Base-by-base conservation (phyloP, 1,140 invertebrate genomes). In the Cheumatopsyche charites region DNA sequence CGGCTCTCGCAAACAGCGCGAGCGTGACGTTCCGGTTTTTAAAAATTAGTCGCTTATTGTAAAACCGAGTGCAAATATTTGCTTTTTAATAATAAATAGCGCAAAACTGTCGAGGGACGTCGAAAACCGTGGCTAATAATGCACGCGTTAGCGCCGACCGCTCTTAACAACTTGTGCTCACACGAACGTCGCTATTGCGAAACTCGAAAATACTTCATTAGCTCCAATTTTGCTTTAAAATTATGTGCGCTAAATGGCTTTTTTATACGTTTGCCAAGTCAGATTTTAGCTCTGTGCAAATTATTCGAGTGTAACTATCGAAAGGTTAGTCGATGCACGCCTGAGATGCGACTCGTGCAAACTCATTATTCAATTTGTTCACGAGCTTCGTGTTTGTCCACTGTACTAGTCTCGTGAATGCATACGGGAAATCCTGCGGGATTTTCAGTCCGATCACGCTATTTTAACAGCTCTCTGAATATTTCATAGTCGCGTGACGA, bases 331-430 rank as follows among this genome's bases (percentile, higher is more conserved):
- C 29, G 68, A n/a, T 6, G 43, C 65, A 67, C n/a, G 29, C 41
- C 62, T 41, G 13, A 41, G 41, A 63, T 55, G 66, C 68, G 45
- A 61, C 61, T 70, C 45, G 58, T 62, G 62, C 70, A 71, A 62
- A 71, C 70, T 71, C 70, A 71, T 71, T 71, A 71, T 71, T 71
- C 62, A 71, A 71, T 71, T 71, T 71, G 70, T 63, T 49, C 25
- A 63, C 61, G 41, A 43, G 70, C 13, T 6, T 12, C 25, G 21
- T 49, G 62, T 42, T 36, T 49, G 70, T 52, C 65, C 45, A 55
- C 61, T 13, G 55, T 29, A 15, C 29, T 42, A 36, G 66, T 11
- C 29, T 45, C 23, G 66, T 21, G 23, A 68, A 49, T 61, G 23
- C 55, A 61, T 4, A n/a, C 13, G 13, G 45, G 17, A n/a, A 49